Evolutionary conservation across 2,888 invertebrate genomes (phyloP).

Genomic region (Rotaria sp.): DNA sequence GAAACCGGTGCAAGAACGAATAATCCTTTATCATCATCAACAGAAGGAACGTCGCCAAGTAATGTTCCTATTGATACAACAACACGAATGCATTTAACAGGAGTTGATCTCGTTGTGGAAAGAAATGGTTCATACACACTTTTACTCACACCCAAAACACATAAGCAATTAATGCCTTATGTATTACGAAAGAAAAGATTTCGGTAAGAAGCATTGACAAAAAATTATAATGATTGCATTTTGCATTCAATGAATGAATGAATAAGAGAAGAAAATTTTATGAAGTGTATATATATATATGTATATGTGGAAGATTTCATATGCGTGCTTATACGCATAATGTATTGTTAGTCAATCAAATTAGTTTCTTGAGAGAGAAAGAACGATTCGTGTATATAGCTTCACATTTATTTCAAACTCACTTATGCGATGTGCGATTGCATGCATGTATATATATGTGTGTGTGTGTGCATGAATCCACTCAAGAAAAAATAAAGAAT

Average conservation of each 20-base stretch:
- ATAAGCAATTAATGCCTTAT: slow-evolving; percentile 28
- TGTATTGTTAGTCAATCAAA: slow-evolving; percentile 3
- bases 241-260: background rate
- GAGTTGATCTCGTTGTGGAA: slow-evolving; percentile 25
- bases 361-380: background rate
- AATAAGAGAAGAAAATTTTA: background rate
- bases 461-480: background rate
- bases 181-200: slow-evolving; percentile 14
- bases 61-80: background rate
- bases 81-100: slow-evolving; percentile 12
- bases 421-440: background rate
- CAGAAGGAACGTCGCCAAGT: background rate
- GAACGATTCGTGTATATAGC: background rate
- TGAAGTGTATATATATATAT: too few species aligned
- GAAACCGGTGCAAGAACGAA: background rate
- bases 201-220: background rate
- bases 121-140: slow-evolving; percentile 23
- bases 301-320: background rate
- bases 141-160: slow-evolving; percentile 7
- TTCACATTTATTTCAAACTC: slow-evolving; percentile 8
- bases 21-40: background rate
- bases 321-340: background rate
- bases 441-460: background rate
- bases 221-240: background rate
- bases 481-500: background rate